phyloP scores from a whole-genome alignment of 2,113 vertebrate genomes.

The Percina caprodes region DNA sequence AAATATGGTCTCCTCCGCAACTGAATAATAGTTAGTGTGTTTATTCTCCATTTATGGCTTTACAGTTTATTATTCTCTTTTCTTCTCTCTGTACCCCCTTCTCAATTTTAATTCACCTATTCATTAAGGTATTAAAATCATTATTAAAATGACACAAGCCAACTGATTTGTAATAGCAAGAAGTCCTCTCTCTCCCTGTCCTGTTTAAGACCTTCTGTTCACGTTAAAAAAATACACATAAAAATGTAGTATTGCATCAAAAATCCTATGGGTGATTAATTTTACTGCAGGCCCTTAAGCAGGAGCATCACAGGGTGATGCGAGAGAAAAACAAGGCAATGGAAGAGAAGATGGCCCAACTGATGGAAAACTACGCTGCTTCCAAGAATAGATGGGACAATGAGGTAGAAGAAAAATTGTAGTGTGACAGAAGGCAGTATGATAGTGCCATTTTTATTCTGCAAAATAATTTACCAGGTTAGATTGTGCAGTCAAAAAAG shows the following conservation, averaged over 20 bases:
- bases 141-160: conserved; percentile 96
- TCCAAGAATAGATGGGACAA: conserved; percentile 87
- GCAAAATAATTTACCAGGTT: not conserved
- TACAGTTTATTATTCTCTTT: conserved; percentile 88
- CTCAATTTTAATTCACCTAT: conserved; percentile 90
- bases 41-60: conserved; percentile 92
- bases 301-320: conserved; percentile 92
- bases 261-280: conserved; percentile 98
- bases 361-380: conserved; percentile 87
- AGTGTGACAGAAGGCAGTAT: not conserved
- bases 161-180: conserved; percentile 93
- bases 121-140: conserved; percentile 98
- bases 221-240: conserved; percentile 97
- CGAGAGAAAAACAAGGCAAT: conserved; percentile 89
- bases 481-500: not conserved
- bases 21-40: conserved; percentile 95
- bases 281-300: conserved; percentile 98
- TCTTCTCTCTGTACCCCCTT: conserved; percentile 84
- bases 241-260: conserved; percentile 99
- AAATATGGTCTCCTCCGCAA: conserved; percentile 87
- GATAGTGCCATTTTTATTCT: not conserved
- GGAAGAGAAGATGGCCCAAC: conserved; percentile 90
- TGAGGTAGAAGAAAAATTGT: conserved; percentile 79
- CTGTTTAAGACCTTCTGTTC: conserved; percentile 92
- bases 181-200: conserved; percentile 70